Base-by-base conservation (phyloP, 2,888 invertebrate species). In the Alentia gelatinosa region DNA sequence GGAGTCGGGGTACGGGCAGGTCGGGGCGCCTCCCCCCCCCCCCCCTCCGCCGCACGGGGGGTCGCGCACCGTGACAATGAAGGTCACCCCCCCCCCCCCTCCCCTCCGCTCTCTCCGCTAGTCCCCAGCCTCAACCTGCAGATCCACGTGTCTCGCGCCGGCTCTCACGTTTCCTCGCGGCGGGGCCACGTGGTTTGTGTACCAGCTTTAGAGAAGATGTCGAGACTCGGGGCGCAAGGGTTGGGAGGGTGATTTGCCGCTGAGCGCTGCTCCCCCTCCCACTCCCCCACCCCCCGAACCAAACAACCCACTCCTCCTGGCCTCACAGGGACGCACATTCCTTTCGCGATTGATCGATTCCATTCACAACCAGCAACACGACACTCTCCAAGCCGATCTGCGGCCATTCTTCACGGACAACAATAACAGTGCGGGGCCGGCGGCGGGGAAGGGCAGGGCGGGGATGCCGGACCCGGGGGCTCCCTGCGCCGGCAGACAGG, bases 181-280 rank as follows among this genome's bases (percentile, higher is more conserved):
- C 37, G 7, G 15, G 79, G 79, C 79, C 79, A 79, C 79, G 79
- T 79, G 79, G 79, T 79, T 79, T 79, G 79, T 79, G 79, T 79
- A 79, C 37, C 26, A 1, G 74, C 74, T 74, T 74, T 74, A 74
- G 74, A 74, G n/a, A 74, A 74, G 74, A 26, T 74, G 74, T 26
- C 74, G 12, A 19, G 9, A 9, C 19, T 47, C n/a, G 63, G 63
- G 63, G n/a, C 9, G 63, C n/a, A 26, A 12, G 5, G 63, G 19
- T 5, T 63, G 12, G 15, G 9, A 63, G n/a, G 15, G 63, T n/a
- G 47, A 12, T 9, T 47, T 9, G 19, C 47, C 47, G 47, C 47
- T 19, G 9, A 9, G 9, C 63, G 5, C 63, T n/a, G 30, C 74
- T 33, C 7, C 33, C 74, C 74, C 33, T 0, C 74, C 30, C 74